Evolutionary conservation across 1,140 invertebrate species (phyloP).

Genomic region (Thrips palmi): DNA sequence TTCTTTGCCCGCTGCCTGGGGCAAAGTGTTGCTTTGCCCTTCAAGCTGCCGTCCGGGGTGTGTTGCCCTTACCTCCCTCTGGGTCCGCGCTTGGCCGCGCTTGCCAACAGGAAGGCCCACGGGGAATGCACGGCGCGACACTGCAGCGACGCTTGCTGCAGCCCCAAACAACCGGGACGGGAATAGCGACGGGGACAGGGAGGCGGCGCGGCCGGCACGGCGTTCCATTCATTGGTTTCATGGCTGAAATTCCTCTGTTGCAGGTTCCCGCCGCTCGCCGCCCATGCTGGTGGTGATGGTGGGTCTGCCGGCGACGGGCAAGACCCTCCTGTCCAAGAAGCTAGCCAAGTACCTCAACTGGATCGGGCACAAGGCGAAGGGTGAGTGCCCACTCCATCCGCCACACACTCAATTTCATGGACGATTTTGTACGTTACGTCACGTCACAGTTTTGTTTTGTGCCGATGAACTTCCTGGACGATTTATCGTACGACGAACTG

Average conservation of each 20-base stretch:
- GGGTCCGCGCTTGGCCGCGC: too few species aligned
- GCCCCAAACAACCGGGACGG: too few species aligned
- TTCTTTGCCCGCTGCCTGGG: too few species aligned
- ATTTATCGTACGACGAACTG: too few species aligned
- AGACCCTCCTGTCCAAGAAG: constrained; percentile 78
- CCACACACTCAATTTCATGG: too few species aligned
- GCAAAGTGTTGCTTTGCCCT: too few species aligned
- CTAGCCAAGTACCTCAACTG: constrained; percentile 76
- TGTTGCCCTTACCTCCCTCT: too few species aligned
- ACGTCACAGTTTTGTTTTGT: too few species aligned
- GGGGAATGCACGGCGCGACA: not conserved
- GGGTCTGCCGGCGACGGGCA: constrained; percentile 76
- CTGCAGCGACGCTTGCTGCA: not conserved
- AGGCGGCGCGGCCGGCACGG: not conserved
- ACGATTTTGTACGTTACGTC: too few species aligned
- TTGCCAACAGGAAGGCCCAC: not conserved
- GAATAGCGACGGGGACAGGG: not conserved
- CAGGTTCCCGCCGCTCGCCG: constrained; percentile 32
- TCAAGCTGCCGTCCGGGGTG: too few species aligned
- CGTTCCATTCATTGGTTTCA: constrained; percentile 1
- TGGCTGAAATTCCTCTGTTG: constrained; percentile 2
- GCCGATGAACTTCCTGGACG: too few species aligned
- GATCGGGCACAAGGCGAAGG: constrained; percentile 73
- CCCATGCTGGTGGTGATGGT: constrained; percentile 76
- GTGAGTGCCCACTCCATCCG: constrained; percentile 35